Evolutionary conservation across 1,140 invertebrate species (phyloP), one percentile per base, ranked within the genome.

Genomic region (Drosophila takahashii): DNA sequence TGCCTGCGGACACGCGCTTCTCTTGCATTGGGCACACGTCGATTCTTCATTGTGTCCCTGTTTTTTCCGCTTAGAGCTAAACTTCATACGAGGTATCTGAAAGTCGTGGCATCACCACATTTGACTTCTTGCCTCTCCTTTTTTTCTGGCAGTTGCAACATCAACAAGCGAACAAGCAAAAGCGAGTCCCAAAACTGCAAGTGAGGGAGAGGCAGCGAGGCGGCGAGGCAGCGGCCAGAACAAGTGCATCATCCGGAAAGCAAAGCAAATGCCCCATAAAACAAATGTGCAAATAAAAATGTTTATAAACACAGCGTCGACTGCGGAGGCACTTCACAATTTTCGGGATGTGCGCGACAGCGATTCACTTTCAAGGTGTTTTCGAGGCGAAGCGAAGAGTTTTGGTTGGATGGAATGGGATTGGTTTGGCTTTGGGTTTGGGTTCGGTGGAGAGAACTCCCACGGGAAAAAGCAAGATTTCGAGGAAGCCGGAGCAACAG

Each of bases 241-340:
- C 64, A 70, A 70, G 67, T 70, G 67, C 67, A 71, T 71, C 67
- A 71, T 71, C 65, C 67, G 51, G 64, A 47, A 47, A 57, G 67
- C 64, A 71, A 70, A 53, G 67, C 64, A 71, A 71, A 71, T 70
- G 51, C 65, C 67, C 64, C 67, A 71, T 71, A 71, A 71, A 71
- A 71, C 65, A 71, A 71, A 71, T 71, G 67, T 39, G 67, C 67
- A 71, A 71, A 71, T 71, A 71, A 71, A 71, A 71, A 71, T 71
- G 67, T 71, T 71, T 71, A 71, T 71, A 71, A 71, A 71, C 67
- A 71, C 67, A 71, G 67, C 64, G 51, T 39, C 65, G 29, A 67
- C 64, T 37, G 37, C 60, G 32, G 64, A 41, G 29, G 67, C 51
- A 71, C 66, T 57, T 70, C 27, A 71, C 64, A 54, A 45, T 69